Conservation (phyloP, 1,140 invertebrate species). For the Bactericera cockerelli region DNA sequence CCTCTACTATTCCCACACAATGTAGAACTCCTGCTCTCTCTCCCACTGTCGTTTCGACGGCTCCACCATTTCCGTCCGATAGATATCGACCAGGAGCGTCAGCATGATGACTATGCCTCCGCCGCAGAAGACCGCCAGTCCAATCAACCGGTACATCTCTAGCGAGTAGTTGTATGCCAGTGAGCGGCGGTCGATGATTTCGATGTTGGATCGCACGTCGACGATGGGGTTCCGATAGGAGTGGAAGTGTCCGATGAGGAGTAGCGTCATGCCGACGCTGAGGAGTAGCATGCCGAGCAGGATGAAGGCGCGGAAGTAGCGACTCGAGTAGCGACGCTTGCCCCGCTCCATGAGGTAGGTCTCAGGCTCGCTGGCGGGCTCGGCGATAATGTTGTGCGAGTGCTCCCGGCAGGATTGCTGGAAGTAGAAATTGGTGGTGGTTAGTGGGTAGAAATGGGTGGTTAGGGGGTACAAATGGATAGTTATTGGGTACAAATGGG, state of each 20-base stretch:
- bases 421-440: no score
- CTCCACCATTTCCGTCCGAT: no score
- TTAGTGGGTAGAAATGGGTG: no score
- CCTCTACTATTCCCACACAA: no score
- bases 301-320: not conserved
- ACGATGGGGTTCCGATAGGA: not conserved
- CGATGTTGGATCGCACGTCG: not conserved
- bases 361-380: not conserved
- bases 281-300: not conserved
- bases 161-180: not conserved
- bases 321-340: not conserved
- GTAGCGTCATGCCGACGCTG: not conserved
- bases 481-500: no score
- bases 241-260: not conserved
- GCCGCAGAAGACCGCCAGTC: not conserved
- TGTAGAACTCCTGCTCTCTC: no score
- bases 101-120: not conserved
- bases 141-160: not conserved
- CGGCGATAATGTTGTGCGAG: no score
- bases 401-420: no score
- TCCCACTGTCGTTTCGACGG: no score
- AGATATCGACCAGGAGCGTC: no score
- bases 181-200: not conserved
- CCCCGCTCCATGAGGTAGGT: slow-evolving; percentile 5
- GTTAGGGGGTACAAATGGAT: no score